phyloP scores from a whole-genome alignment of 2,113 vertebrate genomes.

The Podiceps cristatus region DNA sequence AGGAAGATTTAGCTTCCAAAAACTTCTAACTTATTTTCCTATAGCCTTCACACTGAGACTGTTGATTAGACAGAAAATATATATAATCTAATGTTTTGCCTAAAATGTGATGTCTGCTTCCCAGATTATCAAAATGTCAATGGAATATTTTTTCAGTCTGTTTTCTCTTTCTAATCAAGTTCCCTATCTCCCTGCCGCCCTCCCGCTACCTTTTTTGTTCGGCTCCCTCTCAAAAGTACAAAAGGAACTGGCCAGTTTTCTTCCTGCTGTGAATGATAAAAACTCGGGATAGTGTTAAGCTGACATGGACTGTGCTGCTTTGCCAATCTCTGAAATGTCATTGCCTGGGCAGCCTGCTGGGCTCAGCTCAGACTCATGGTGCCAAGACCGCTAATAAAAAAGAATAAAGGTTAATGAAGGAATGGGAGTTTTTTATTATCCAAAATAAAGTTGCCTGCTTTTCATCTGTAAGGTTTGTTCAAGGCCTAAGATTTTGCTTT shows the following conservation, averaged over 20 bases:
- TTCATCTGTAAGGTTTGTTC: constrained; percentile 59
- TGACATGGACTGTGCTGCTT: constrained; percentile 55
- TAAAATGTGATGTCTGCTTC: neutral
- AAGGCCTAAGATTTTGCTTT: constrained; percentile 57
- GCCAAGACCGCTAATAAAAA: constrained; percentile 76
- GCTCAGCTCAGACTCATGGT: constrained; percentile 55
- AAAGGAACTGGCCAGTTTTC: constrained; percentile 25
- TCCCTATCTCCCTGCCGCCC: neutral
- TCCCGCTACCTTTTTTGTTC: neutral
- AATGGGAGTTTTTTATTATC: constrained; percentile 67
- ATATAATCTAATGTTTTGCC: neutral
- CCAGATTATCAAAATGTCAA: constrained; percentile 2
- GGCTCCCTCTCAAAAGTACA: constrained; percentile 54
- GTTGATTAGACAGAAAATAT: neutral
- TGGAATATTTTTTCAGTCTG: neutral
- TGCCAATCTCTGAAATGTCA: constrained; percentile 83
- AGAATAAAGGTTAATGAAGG: constrained; percentile 88
- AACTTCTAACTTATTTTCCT: neutral
- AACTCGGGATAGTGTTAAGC: constrained; percentile 57
- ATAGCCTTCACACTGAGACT: neutral
- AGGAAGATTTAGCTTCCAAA: neutral
- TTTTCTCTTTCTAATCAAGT: constrained; percentile 20
- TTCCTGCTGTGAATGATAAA: constrained; percentile 78
- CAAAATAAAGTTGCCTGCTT: constrained; percentile 58
- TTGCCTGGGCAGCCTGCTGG: constrained; percentile 75